A percentile compares a stretch with the other conserved stretches of the same genome.
These are phyloP conservation scores for Pseudomyrmex sp. DNA, from an alignment of 1,140 invertebrate genomes.

Conservation along the genomic window DNA sequence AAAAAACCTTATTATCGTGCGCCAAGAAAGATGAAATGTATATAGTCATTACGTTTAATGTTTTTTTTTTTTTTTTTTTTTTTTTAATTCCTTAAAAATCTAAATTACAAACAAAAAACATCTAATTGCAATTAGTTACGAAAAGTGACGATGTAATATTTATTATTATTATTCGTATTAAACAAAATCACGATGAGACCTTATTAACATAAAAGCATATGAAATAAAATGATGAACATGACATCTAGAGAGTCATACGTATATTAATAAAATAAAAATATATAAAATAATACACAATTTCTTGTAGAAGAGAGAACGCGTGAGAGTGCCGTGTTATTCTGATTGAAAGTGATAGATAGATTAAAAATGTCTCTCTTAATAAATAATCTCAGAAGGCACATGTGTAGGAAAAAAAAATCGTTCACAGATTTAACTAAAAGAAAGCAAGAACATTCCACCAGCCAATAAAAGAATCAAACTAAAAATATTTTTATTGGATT, in stretches of 20 bases:
- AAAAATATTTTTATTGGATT: slow-evolving; percentile 38
- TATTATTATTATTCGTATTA: slow-evolving; percentile 67
- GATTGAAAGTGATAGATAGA: slow-evolving; percentile 66
- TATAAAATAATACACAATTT: slow-evolving; percentile 72
- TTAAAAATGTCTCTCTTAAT: slow-evolving; percentile 44
- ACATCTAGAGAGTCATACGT: slow-evolving; percentile 61
- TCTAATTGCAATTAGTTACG: slow-evolving; percentile 60
- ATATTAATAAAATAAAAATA: slow-evolving; percentile 67
- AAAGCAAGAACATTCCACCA: slow-evolving; percentile 65
- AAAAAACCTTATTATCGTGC: neutral
- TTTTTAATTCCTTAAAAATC: slow-evolving; percentile 20
- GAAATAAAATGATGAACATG: slow-evolving; percentile 51
- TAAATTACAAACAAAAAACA: slow-evolving; percentile 45
- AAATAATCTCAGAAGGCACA: slow-evolving; percentile 36
- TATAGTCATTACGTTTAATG: slow-evolving; percentile 38
- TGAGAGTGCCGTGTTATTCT: slow-evolving; percentile 73
- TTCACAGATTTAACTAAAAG: slow-evolving; percentile 53
- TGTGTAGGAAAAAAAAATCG: slow-evolving; percentile 21
- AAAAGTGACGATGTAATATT: slow-evolving; percentile 59
- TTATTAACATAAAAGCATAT: slow-evolving; percentile 52
- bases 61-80: too few species aligned
- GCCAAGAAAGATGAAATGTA: slow-evolving; percentile 24
- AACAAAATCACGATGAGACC: slow-evolving; percentile 32
- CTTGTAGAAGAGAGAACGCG: slow-evolving; percentile 64
- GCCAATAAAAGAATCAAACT: slow-evolving; percentile 36